Evolutionary conservation across 1,140 invertebrate genomes (phyloP).

Genomic region (Solenopsis fugax): DNA sequence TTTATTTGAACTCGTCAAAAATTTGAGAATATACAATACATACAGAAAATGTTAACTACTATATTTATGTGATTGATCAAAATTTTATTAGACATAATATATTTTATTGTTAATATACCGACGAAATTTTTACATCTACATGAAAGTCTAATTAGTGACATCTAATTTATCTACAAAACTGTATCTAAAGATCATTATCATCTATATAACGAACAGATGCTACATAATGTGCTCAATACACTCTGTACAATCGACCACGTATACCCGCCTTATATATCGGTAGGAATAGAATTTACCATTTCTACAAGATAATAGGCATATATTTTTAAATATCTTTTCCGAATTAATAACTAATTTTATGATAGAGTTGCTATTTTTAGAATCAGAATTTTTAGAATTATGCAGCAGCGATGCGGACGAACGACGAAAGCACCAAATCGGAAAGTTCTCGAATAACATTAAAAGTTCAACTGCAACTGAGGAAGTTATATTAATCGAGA

Average conservation of each 20-base stretch:
- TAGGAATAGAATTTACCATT: background rate
- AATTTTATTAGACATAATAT: background rate
- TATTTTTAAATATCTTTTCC: conserved; percentile 36
- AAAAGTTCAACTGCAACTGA: conserved; percentile 23
- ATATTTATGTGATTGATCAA: background rate
- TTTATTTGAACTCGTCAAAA: background rate
- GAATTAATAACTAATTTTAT: conserved; percentile 38
- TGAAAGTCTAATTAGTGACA: background rate
- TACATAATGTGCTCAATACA: background rate
- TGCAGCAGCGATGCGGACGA: background rate
- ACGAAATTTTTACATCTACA: background rate
- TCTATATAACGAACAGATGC: background rate
- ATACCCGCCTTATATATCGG: background rate
- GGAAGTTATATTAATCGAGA: background rate
- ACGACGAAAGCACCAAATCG: conserved; percentile 7
- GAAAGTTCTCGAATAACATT: conserved; percentile 49
- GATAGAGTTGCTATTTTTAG: background rate
- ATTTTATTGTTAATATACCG: background rate
- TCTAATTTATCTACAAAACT: background rate
- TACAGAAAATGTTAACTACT: background rate
- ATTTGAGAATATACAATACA: background rate
- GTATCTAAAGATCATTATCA: background rate
- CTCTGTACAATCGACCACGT: conserved; percentile 20
- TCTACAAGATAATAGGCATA: background rate
- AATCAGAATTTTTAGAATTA: background rate